These are phyloP conservation scores for Tetheella fluctuosa DNA, from an alignment of 2,888 invertebrate genomes.

Conservation along the genomic window DNA sequence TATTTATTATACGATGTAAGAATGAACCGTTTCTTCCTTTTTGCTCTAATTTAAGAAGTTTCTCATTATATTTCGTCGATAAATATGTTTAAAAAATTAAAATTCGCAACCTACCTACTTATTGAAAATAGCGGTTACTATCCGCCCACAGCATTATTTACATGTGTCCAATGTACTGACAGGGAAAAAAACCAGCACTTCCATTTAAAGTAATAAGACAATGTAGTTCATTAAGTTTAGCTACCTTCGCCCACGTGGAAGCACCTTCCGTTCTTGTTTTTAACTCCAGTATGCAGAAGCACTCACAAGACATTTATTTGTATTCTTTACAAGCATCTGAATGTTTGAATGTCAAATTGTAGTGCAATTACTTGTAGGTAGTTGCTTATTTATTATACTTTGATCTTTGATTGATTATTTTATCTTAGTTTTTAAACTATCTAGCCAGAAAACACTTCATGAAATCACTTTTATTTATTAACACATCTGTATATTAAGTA, in stretches of 20 bases:
- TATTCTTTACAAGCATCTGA: constrained; percentile 5
- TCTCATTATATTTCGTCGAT: no score
- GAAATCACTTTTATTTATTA: no score
- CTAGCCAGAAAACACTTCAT: no score
- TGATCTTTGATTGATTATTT: no score
- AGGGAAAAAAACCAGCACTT: constrained; percentile 61
- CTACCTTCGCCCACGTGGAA: constrained; percentile 64
- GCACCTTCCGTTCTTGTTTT: constrained; percentile 47
- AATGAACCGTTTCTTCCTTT: no score
- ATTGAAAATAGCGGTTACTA: constrained; percentile 58
- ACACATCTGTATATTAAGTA: no score
- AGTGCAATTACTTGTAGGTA: neutral
- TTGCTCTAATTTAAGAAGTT: no score
- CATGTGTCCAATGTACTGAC: constrained; percentile 60
- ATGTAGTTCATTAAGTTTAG: constrained; percentile 76
- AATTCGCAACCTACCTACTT: no score
- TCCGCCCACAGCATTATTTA: constrained; percentile 70
- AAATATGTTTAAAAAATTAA: constrained; percentile 24
- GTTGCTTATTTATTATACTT: neutral
- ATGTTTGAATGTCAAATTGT: neutral
- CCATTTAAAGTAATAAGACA: constrained; percentile 81
- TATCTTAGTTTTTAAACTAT: no score
- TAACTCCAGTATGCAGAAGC: constrained; percentile 36
- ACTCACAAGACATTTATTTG: constrained; percentile 19
- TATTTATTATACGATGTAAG: no score